These are phyloP conservation scores for Lithosia quadra DNA, from an alignment of 2,888 invertebrate species.

Conservation along the genomic window DNA sequence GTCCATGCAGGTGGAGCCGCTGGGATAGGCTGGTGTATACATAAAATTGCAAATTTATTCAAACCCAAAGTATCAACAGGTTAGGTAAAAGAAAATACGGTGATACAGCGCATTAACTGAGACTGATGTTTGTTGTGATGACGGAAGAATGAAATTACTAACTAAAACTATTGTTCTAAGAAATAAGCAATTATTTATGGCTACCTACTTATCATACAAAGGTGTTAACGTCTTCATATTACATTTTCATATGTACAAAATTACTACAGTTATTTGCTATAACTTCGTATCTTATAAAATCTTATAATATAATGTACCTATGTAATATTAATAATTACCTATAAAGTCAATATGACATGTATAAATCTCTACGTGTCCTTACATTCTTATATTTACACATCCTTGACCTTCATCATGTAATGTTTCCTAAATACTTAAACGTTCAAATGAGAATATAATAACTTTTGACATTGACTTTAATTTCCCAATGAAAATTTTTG, in stretches of 20 bases:
- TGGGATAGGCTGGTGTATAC: too few species aligned
- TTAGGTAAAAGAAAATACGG: not conserved
- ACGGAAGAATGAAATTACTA: not conserved
- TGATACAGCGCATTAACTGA: not conserved
- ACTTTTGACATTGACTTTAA: conserved; percentile 36
- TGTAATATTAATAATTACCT: not conserved
- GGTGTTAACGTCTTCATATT: not conserved
- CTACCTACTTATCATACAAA: too few species aligned
- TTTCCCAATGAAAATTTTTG: conserved; percentile 8
- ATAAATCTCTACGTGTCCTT: not conserved
- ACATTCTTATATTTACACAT: not conserved
- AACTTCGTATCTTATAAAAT: not conserved
- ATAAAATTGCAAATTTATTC: not conserved
- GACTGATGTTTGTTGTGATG: not conserved
- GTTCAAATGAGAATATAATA: conserved; percentile 20
- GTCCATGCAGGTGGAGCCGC: too few species aligned
- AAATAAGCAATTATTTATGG: not conserved
- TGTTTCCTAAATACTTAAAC: conserved; percentile 3
- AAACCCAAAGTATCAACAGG: not conserved
- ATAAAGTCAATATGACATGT: not conserved
- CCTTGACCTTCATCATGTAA: conserved; percentile 35
- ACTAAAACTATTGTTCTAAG: conserved; percentile 1
- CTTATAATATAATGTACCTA: not conserved
- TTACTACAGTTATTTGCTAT: not conserved
- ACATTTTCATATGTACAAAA: not conserved